Evolutionary conservation across 1,140 invertebrate species (phyloP).

Genomic region (Zeugodacus cucurbitae): DNA sequence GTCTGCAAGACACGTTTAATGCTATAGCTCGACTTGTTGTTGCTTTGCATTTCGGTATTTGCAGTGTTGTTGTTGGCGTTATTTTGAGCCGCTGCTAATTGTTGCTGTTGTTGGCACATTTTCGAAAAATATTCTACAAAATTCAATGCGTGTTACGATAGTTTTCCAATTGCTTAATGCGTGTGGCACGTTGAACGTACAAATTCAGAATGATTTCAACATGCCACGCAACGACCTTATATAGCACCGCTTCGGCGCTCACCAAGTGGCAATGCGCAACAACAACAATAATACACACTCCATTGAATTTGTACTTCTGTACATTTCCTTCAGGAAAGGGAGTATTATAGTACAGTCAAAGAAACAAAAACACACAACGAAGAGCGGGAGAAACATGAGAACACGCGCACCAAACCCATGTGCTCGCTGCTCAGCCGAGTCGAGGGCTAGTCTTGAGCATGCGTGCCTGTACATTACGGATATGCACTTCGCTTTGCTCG

Average conservation of each 20-base stretch:
- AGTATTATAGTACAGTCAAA: conserved; percentile 43
- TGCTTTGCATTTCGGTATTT: conserved; percentile 42
- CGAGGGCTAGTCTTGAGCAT: background rate
- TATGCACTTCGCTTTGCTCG: background rate
- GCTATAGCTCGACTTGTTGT: conserved; percentile 66
- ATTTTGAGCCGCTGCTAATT: conserved; percentile 44
- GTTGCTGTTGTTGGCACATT: conserved; percentile 61
- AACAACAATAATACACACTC: background rate
- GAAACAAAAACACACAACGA: conserved; percentile 39
- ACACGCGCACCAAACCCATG: conserved; percentile 39
- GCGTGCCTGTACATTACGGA: conserved; percentile 33
- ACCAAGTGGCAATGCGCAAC: conserved; percentile 53
- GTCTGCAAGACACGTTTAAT: conserved; percentile 70
- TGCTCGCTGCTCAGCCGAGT: background rate
- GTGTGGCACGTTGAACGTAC: conserved; percentile 59
- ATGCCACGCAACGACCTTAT: conserved; percentile 54
- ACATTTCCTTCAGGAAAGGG: conserved; percentile 41
- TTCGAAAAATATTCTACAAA: conserved; percentile 44
- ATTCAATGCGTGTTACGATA: conserved; percentile 35
- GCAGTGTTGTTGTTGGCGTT: conserved; percentile 47
- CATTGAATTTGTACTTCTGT: background rate
- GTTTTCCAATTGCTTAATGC: conserved; percentile 45
- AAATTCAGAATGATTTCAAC: conserved; percentile 64
- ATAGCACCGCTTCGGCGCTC: conserved; percentile 49
- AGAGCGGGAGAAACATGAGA: conserved; percentile 29